These are phyloP conservation scores for Camelus dromedarius DNA, from an alignment of 2,113 vertebrate species.

Conservation along the genomic window DNA sequence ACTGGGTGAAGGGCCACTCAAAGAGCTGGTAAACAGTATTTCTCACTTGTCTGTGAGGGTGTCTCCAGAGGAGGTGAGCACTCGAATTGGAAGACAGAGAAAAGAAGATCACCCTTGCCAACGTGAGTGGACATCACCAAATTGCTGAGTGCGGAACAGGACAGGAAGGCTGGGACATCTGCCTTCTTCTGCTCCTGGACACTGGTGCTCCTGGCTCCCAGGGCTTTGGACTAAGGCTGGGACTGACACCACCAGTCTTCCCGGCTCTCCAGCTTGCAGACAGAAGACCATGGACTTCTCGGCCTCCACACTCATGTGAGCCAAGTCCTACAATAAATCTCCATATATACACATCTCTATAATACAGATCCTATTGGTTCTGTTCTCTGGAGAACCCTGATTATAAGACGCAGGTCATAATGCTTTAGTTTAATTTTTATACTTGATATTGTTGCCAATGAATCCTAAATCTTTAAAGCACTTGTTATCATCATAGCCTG, in stretches of 20 bases:
- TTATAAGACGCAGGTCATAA: not conserved
- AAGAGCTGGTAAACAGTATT: too few relatives aligned
- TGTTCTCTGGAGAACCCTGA: not conserved
- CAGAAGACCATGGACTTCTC: not conserved
- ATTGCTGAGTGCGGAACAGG: not conserved
- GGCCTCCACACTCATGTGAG: not conserved
- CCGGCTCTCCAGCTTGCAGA: not conserved
- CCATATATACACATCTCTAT: not conserved
- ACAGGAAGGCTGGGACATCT: not conserved
- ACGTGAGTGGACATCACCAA: not conserved
- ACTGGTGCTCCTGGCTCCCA: not conserved
- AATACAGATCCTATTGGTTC: not conserved
- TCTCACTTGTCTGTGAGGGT: not conserved
- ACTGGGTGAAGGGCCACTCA: not conserved
- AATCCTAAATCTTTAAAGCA: slow-evolving; percentile 21
- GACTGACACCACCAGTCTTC: not conserved
- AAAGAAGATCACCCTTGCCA: too few relatives aligned
- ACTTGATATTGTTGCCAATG: not conserved
- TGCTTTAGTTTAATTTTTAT: not conserved
- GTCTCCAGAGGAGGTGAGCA: not conserved
- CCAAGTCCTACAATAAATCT: not conserved
- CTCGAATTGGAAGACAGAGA: not conserved
- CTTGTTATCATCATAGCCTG: not conserved
- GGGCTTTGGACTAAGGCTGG: not conserved
- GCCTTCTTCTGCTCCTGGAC: not conserved